Base-by-base conservation (phyloP, 2,888 invertebrate genomes). In the Meganola albula region DNA sequence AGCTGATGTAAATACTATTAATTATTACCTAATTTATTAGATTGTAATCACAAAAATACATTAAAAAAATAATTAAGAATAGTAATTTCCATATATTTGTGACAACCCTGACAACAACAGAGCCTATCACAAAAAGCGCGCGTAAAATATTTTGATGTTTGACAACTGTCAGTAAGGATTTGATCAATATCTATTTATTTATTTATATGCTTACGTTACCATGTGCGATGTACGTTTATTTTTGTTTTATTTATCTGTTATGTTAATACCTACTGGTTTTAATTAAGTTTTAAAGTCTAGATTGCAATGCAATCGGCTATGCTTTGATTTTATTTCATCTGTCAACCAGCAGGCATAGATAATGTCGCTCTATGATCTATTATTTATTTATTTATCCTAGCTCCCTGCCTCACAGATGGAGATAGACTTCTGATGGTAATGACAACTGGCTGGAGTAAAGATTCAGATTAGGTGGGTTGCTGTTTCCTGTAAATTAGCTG, bases 131-230 rank as follows among this genome's bases (percentile, higher is more conserved):
- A 56, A 69, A 74, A 76, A 74, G 73, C 74, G 72, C 75, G 72
- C 74, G 76, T 75, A 76, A 82, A 82, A 82, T 80, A 82, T 84
- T 80, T 82, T 77, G 76, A 77, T 73, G 70, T 80, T 78, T 80
- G 80, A 80, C 80, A 83, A 83, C 74, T 83, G 83, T 80, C 83
- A 76, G 51, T 54, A 52, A 27, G 63, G 59, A 63, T 63, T 59
- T 68, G 80, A 82, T 78, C 68, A 59, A 69, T 77, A 80, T 79
- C 75, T 68, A 57, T 73, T 60, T 74, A 71, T 73, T 69, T 63
- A 71, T 73, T 68, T 62, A 64, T 61, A 56, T 28, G 44, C 54
- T 42, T 48, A 35, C 47, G 44, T 45, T 48, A 40, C n/a, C n/a
- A n/a, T n/a, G 41, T 32, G 20, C 34, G 22, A 36, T 33, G 33